Percentiles rank a stretch among this genome's conserved stretches.
These are phyloP conservation scores for Lordiphosa andalusiaca DNA, from an alignment of 2,888 invertebrate genomes.

Conservation along the genomic window DNA sequence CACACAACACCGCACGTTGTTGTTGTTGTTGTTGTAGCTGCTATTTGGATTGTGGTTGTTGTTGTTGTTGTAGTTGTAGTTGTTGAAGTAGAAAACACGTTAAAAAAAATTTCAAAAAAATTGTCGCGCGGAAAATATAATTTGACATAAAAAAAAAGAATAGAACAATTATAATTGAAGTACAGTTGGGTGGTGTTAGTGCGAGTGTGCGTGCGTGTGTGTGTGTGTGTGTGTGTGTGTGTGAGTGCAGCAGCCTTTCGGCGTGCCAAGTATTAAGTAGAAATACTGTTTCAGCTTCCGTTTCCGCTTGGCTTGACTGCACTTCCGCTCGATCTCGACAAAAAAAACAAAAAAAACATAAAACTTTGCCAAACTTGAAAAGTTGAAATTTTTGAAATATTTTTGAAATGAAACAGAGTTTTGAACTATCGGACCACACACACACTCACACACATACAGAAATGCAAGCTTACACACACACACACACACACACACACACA, in stretches of 20 bases:
- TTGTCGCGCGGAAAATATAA: slow-evolving; percentile 15
- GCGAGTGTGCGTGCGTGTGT: slow-evolving; percentile 12
- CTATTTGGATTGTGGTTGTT: slow-evolving; percentile 6
- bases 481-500: slow-evolving; percentile 22
- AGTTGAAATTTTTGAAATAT: neutral
- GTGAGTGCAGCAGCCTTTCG: slow-evolving; percentile 3
- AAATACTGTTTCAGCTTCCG: slow-evolving; percentile 56
- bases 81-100: slow-evolving; percentile 42
- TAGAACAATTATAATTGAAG: slow-evolving; percentile 3
- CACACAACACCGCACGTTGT: slow-evolving; percentile 56
- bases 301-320: slow-evolving; percentile 64
- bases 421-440: slow-evolving; percentile 1
- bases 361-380: neutral
- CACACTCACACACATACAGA: slow-evolving; percentile 7
- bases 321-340: slow-evolving; percentile 62
- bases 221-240: slow-evolving; percentile 14
- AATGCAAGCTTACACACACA: slow-evolving; percentile 11
- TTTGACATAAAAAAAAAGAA: slow-evolving; percentile 10
- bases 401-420: neutral
- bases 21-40: slow-evolving; percentile 37
- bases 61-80: neutral
- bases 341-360: too few species aligned
- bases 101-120: slow-evolving; percentile 53
- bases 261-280: slow-evolving; percentile 40
- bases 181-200: slow-evolving; percentile 6